Base-by-base conservation (phyloP, 1,140 invertebrate genomes). In the Tribolium castaneum region DNA sequence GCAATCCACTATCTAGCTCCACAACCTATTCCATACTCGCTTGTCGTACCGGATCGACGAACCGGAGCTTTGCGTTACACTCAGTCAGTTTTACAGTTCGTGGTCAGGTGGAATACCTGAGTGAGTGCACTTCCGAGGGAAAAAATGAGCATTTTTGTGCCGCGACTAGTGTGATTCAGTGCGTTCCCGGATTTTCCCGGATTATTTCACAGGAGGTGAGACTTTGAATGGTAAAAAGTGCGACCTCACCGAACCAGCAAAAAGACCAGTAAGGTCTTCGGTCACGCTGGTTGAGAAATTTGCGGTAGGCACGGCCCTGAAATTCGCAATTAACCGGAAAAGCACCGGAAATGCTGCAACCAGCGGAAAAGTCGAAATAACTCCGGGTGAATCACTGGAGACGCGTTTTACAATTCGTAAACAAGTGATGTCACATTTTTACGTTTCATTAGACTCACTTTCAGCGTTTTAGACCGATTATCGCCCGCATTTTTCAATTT, bases 21-120 rank as follows among this genome's bases (percentile, higher is more conserved):
- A 62, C 30, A 62, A 9, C 22, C 56, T 66, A 66, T 66, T 66
- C 59, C 59, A 35, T 66, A 30, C 59, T 66, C 34, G 59, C 59
- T 66, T 66, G 59, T 22, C 34, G 59, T 66, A 66, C 30, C 59
- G 59, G 59, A 66, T 34, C 59, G 59, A 12, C 59, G 59, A 35
- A 66, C 59, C 59, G 59, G 59, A 66, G 59, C 59, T 66, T 66
- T 66, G n/a, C 59, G 59, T 66, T 62, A 62, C 25, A 30, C 25
- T 30, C 56, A 62, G 56, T 62, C 56, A 62, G 56, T 25, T 66
- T 66, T 66, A 66, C 59, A 66, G 59, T 66, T 66, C 25, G 59
- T 66, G 59, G 30, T 66, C 59, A 66, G 59, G 59, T 66, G 59
- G 59, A 66, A 34, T 66, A 66, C 59, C 59, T 66, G 30, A 66